Percentiles rank a stretch among this genome's conserved stretches.
Conservation (phyloP, 2,113 vertebrate genomes). For the Apus apus region DNA sequence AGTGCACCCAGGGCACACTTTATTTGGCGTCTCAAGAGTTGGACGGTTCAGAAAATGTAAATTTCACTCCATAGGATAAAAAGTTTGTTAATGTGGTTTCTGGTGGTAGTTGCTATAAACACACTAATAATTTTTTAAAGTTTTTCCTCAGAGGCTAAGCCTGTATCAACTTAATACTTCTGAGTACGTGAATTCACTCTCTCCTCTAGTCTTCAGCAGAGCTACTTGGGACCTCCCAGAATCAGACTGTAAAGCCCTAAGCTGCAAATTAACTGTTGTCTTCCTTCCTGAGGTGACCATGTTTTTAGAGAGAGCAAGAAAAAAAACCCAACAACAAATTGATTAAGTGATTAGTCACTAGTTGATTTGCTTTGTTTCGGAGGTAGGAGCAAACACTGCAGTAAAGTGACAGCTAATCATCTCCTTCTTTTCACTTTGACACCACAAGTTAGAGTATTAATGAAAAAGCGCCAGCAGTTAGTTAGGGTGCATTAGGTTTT, state of each 20-base stretch:
- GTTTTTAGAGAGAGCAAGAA: not conserved
- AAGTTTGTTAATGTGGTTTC: not conserved
- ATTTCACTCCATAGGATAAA: not conserved
- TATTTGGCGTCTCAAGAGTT: not conserved
- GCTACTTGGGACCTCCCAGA: not conserved
- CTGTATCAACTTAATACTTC: not conserved
- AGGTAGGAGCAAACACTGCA: not conserved
- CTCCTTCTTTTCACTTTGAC: slow-evolving; percentile 47
- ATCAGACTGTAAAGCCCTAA: not conserved
- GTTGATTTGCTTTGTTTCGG: slow-evolving; percentile 14
- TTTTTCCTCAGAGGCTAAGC: not conserved
- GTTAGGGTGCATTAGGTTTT: not conserved
- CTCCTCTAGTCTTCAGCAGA: not conserved
- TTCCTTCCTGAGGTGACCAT: slow-evolving; percentile 58
- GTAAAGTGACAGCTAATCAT: slow-evolving; percentile 12
- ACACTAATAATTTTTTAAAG: not conserved
- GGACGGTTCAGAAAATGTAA: not conserved
- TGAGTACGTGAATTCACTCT: not conserved
- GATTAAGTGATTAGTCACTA: slow-evolving; percentile 33
- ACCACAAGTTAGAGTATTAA: not conserved
- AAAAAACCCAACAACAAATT: not conserved
- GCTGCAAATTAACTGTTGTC: slow-evolving; percentile 21
- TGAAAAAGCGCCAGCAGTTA: not conserved
- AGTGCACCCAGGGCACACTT: too few species aligned
- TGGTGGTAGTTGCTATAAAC: not conserved